phyloP scores from a whole-genome alignment of 2,888 invertebrate species.

The Cylindroiulus punctatus region DNA sequence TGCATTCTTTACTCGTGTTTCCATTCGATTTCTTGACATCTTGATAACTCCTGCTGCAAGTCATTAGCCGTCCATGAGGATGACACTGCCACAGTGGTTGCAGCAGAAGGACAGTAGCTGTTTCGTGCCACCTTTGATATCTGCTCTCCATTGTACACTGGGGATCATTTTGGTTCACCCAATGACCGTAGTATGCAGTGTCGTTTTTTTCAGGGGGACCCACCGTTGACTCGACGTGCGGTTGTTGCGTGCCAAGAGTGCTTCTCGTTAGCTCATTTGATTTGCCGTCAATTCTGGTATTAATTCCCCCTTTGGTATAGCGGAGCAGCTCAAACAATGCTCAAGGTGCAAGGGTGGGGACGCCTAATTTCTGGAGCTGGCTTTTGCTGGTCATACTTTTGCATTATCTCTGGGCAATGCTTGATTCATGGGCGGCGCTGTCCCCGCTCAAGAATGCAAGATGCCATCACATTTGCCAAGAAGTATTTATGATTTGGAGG shows the following conservation, averaged over 20 bases:
- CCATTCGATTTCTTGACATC: not conserved
- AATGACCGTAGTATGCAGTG: not conserved
- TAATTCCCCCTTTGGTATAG: conserved; percentile 42
- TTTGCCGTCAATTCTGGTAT: conserved; percentile 40
- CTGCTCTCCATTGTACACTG: not conserved
- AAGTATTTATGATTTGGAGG: conserved; percentile 51
- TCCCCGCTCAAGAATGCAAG: conserved; percentile 36
- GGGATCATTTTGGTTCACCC: not conserved
- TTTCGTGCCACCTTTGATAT: conserved; percentile 22
- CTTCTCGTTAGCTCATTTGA: conserved; percentile 34
- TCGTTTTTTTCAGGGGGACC: not conserved
- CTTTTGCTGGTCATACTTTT: conserved; percentile 48
- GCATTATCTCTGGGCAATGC: conserved; percentile 11
- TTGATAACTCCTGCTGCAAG: not conserved
- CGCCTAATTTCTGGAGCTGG: conserved; percentile 47
- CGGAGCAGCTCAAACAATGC: conserved; percentile 30
- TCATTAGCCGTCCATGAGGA: not conserved
- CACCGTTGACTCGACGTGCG: conserved; percentile 13
- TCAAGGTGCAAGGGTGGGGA: conserved; percentile 47
- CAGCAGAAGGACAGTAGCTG: not conserved
- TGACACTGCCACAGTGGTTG: conserved; percentile 35
- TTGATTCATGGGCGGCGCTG: conserved; percentile 47
- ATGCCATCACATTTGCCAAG: conserved; percentile 52
- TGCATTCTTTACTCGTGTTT: not conserved
- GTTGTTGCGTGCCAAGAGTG: conserved; percentile 23